Conservation (phyloP, 2,113 vertebrate genomes). For the Zootoca vivipara region DNA sequence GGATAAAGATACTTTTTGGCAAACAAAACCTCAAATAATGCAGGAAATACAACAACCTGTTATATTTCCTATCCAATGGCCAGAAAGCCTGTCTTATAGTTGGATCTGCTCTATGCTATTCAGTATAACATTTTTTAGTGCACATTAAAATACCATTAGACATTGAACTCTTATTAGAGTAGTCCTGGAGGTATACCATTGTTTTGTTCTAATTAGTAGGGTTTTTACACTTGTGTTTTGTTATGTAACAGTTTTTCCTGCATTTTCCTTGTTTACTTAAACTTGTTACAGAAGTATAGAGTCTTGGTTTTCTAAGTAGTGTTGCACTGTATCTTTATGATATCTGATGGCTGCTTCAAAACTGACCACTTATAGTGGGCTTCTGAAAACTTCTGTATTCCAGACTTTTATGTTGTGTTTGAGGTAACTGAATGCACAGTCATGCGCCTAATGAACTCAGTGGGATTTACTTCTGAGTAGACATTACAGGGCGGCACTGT, state of each 20-base stretch:
- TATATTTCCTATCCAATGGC: constrained; percentile 5
- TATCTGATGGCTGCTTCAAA: no score
- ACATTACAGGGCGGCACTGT: no score
- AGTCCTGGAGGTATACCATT: background rate
- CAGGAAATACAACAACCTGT: constrained; percentile 3
- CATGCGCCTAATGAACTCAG: background rate
- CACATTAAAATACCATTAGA: background rate
- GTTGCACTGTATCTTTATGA: background rate
- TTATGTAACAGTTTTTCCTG: background rate
- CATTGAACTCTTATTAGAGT: background rate
- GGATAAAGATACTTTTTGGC: background rate
- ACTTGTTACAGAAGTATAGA: background rate
- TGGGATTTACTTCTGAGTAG: no score
- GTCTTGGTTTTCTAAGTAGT: background rate
- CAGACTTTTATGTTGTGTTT: background rate
- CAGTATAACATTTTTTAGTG: background rate
- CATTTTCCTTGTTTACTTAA: background rate
- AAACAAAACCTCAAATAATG: constrained; percentile 2
- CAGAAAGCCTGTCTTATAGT: background rate
- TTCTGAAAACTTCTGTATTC: background rate
- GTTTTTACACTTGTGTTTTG: background rate
- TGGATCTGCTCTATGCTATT: background rate
- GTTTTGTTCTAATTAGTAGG: background rate
- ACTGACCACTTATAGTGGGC: no score
- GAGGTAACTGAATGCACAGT: background rate